Evolutionary conservation across 2,797 vertebrate genomes (phyloP), one percentile per base, ranked within the genome.

Genomic region (Crax fasciolata): DNA sequence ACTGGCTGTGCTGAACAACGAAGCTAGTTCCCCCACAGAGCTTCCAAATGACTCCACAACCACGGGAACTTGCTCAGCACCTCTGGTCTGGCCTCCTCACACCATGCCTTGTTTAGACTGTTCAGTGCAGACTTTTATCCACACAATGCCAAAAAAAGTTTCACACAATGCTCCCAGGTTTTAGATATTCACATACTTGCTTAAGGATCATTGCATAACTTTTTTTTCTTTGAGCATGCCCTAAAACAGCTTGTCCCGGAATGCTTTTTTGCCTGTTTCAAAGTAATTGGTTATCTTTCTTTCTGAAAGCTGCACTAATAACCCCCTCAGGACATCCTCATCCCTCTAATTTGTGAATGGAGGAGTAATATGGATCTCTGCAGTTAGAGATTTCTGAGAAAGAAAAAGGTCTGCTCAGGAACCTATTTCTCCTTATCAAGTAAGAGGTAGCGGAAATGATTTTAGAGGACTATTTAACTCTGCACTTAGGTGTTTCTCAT

Each of bases 401-500:
- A 17, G 38, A 61, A 39, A 44, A 9, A 7, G 9, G 13, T 82
- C 49, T 90, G 67, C 41, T 59, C 3, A 32, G 66, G 75, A 13
- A 54, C 58, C 25, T 74, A 41, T 24, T 44, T 57, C 10, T 66
- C 63, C 52, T 76, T 77, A 78, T 70, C 55, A 32, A 52, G 44
- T 35, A 88, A 70, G 38, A 44, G 1, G 28, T 27, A 66, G 61
- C 20, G 5, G 88, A 63, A 82, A 91, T 85, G 5, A 84, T 63
- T 87, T 95, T 13, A 90, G 49, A 84, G 63, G 21, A 67, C 76
- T 84, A 38, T 89, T 95, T 90, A 77, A 68, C 95, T 87, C 85
- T 55, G 80, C 51, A 48, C 74, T 95, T 93, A 82, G 83, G 72
- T 84, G 68, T 84, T 95, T 94, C 94, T 96, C 88, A 85, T 97